Conservation (phyloP, 2,888 invertebrate genomes). For the Drosophila yooni region DNA sequence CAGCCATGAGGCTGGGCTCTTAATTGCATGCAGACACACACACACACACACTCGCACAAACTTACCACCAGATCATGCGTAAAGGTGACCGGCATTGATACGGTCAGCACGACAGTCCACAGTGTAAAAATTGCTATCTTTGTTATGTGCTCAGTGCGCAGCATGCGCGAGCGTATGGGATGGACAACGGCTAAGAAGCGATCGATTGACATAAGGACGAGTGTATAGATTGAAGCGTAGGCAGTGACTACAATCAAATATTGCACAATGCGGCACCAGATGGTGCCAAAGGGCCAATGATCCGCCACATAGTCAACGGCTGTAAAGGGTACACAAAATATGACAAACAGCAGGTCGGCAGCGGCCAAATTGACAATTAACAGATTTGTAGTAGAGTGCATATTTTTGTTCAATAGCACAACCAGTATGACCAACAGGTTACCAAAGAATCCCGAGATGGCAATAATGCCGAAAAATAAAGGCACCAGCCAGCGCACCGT, state of each 20-base stretch:
- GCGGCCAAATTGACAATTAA: slow-evolving; percentile 95
- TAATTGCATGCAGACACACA: background rate
- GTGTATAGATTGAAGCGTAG: slow-evolving; percentile 95
- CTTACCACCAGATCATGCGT: slow-evolving; percentile 89
- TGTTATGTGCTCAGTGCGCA: slow-evolving; percentile 92
- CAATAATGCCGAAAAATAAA: slow-evolving; percentile 93
- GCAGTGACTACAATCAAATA: slow-evolving; percentile 96
- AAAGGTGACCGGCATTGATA: slow-evolving; percentile 90
- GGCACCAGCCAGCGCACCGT: slow-evolving; percentile 88
- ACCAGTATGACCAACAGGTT: slow-evolving; percentile 95
- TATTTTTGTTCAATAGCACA: slow-evolving; percentile 93
- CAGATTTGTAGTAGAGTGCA: slow-evolving; percentile 97
- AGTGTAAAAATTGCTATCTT: slow-evolving; percentile 90
- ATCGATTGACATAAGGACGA: slow-evolving; percentile 97
- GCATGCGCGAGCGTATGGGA: slow-evolving; percentile 93
- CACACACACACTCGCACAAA: slow-evolving; percentile 17
- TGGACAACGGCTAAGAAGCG: slow-evolving; percentile 96
- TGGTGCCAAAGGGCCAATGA: slow-evolving; percentile 94
- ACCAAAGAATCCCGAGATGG: slow-evolving; percentile 93
- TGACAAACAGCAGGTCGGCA: slow-evolving; percentile 95
- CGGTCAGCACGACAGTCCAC: slow-evolving; percentile 91
- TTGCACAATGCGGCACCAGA: slow-evolving; percentile 95
- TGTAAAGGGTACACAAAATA: slow-evolving; percentile 97
- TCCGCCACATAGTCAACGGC: slow-evolving; percentile 94
- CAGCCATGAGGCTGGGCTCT: slow-evolving; percentile 6